These are phyloP conservation scores for Leuciscus waleckii DNA, from an alignment of 2,797 vertebrate species.

Conservation along the genomic window DNA sequence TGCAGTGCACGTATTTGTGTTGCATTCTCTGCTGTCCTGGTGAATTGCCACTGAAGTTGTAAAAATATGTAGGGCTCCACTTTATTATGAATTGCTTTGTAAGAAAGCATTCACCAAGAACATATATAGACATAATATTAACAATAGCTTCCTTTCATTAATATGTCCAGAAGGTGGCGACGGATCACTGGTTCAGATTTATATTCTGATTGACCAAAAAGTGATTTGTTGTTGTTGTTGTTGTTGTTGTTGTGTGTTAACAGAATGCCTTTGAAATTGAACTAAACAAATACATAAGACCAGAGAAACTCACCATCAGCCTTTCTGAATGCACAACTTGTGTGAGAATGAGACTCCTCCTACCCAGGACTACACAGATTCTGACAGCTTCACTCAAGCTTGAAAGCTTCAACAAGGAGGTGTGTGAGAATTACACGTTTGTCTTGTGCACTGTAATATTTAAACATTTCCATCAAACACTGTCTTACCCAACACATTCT, in stretches of 20 bases:
- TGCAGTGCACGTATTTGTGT: background rate
- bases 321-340: slow-evolving; percentile 16
- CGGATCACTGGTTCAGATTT: slow-evolving; percentile 36
- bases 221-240: background rate
- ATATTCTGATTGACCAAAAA: background rate
- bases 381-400: slow-evolving; percentile 33
- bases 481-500: background rate
- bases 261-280: background rate
- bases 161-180: slow-evolving; percentile 60
- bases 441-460: slow-evolving; percentile 11
- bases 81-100: background rate
- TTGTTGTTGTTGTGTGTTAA: background rate
- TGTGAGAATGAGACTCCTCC: slow-evolving; percentile 26
- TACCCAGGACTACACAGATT: background rate
- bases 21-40: background rate
- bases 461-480: background rate
- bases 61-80: background rate
- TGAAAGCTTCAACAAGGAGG: slow-evolving; percentile 15
- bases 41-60: background rate
- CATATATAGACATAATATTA: background rate
- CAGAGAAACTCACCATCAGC: background rate
- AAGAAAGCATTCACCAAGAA: background rate
- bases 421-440: slow-evolving; percentile 21
- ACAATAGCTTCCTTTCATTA: background rate
- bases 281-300: background rate